Percentiles rank a stretch among this genome's conserved stretches.
Conservation (phyloP, 2,113 vertebrate species). For the Calcarius ornatus region DNA sequence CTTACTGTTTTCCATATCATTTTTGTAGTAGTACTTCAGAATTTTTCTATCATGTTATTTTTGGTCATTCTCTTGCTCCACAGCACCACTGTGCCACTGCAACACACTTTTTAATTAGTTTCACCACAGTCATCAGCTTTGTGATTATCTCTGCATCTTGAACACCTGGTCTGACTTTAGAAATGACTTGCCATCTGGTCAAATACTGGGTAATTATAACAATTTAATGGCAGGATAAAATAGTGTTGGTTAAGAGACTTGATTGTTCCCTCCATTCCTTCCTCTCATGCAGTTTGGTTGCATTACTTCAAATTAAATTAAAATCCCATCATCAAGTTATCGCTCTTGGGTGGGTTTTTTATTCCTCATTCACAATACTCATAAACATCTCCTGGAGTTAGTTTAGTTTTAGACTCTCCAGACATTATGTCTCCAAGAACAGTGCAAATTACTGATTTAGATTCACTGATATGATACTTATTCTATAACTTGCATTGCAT, state of each 20-base stretch:
- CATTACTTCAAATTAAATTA: slow-evolving; percentile 64
- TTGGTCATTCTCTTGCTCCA: neutral
- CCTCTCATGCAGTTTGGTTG: slow-evolving; percentile 28
- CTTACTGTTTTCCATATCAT: slow-evolving; percentile 4
- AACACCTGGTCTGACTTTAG: slow-evolving; percentile 74
- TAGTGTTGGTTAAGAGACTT: slow-evolving; percentile 56
- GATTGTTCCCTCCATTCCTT: slow-evolving; percentile 36
- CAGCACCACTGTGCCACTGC: slow-evolving; percentile 16
- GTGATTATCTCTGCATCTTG: slow-evolving; percentile 72
- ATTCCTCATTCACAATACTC: neutral
- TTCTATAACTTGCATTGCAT: slow-evolving; percentile 12
- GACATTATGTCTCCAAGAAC: neutral
- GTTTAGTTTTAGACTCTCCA: slow-evolving; percentile 7
- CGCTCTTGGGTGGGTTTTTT: neutral
- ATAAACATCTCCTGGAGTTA: neutral
- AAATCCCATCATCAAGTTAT: slow-evolving; percentile 38
- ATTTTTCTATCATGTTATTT: slow-evolving; percentile 14
- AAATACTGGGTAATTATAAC: slow-evolving; percentile 71
- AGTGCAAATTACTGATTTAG: neutral
- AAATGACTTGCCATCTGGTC: slow-evolving; percentile 77
- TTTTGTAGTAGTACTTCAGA: neutral
- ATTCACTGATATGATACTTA: neutral
- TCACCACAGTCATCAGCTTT: slow-evolving; percentile 70
- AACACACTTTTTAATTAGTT: slow-evolving; percentile 71
- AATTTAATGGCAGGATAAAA: slow-evolving; percentile 68